A percentile compares a stretch with the other conserved stretches of the same genome.
These are phyloP conservation scores for Pyrochroa serraticornis DNA, from an alignment of 2,888 invertebrate species.

Conservation along the genomic window DNA sequence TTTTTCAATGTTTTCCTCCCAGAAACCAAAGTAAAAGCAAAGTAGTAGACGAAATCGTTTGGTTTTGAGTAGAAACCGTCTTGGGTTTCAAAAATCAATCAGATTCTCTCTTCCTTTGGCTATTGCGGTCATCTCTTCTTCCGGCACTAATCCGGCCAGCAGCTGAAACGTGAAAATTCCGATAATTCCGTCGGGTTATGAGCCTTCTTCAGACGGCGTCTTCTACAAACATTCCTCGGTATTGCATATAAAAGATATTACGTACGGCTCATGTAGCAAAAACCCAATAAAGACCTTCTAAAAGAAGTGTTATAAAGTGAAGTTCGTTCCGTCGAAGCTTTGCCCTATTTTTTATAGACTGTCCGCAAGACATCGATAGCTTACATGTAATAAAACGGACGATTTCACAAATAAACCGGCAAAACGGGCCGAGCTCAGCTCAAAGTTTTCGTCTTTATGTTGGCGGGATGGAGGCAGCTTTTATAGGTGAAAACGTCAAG, in stretches of 20 bases:
- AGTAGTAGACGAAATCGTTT: too few relatives aligned
- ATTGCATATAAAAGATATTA: constrained; percentile 24
- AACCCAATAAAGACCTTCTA: constrained; percentile 27
- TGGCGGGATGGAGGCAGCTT: too few relatives aligned
- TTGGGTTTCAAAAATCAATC: too few relatives aligned
- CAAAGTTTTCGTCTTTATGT: too few relatives aligned
- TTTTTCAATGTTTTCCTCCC: too few relatives aligned
- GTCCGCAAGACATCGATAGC: constrained; percentile 23
- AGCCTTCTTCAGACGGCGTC: neutral
- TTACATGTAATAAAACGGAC: constrained; percentile 23
- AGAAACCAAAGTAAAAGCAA: too few relatives aligned
- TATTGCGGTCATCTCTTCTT: too few relatives aligned
- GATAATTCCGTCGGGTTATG: constrained; percentile 7
- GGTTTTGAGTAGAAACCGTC: too few relatives aligned
- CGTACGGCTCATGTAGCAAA: constrained; percentile 29
- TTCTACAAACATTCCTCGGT: constrained; percentile 15
- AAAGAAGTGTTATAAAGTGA: constrained; percentile 23
- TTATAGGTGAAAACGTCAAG: too few relatives aligned
- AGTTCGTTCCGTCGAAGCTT: constrained; percentile 15
- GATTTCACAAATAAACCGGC: constrained; percentile 20
- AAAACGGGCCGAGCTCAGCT: constrained; percentile 11
- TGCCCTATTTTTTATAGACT: constrained; percentile 19
- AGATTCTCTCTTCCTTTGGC: too few relatives aligned
- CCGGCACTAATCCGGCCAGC: too few relatives aligned
- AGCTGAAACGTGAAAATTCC: neutral